Evolutionary conservation across 2,113 vertebrate genomes (phyloP).

Genomic region (Halcyon malimbica): DNA sequence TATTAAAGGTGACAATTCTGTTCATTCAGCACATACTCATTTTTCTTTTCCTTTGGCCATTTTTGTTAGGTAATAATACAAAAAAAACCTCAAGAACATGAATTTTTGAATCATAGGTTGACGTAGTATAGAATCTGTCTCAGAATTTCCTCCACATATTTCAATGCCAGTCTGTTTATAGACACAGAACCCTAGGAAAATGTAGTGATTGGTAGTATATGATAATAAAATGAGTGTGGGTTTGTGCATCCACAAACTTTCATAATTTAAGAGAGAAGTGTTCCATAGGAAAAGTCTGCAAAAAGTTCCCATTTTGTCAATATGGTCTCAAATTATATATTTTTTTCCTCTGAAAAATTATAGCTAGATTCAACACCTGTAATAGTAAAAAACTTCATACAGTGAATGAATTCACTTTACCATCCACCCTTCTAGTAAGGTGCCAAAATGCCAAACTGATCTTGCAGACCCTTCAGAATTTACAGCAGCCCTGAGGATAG

Average conservation of each 20-base stretch:
- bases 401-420: neutral
- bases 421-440: fast-evolving
- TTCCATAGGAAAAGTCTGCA: neutral
- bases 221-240: fast-evolving
- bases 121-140: neutral
- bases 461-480: neutral
- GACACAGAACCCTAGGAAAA: neutral
- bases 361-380: neutral
- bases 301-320: neutral
- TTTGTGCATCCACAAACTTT: neutral
- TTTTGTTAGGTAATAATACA: neutral
- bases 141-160: neutral
- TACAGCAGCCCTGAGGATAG: neutral
- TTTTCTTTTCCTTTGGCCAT: neutral
- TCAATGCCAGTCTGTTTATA: neutral
- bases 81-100: neutral
- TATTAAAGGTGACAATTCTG: neutral
- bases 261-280: neutral
- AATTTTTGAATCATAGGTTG: neutral
- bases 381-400: neutral
- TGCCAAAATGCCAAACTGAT: neutral
- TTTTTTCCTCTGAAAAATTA: neutral
- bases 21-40: neutral
- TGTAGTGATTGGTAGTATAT: neutral
- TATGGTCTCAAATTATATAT: neutral